phyloP scores from a whole-genome alignment of 1,140 invertebrate species.

The Cepaea nemoralis region DNA sequence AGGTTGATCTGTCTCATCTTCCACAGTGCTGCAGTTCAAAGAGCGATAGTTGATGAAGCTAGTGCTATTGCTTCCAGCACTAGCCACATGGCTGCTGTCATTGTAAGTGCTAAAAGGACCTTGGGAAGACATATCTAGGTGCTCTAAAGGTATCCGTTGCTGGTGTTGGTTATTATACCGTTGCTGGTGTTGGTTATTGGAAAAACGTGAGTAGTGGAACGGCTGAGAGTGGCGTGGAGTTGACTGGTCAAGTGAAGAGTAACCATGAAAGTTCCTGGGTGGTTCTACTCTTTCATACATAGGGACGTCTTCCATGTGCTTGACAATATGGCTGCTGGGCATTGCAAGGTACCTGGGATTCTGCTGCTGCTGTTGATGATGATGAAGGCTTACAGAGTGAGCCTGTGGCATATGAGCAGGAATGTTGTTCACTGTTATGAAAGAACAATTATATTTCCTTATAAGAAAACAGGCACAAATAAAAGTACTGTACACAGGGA shows the following conservation, averaged over 20 bases:
- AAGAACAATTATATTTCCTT: background rate
- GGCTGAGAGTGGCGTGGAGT: conserved; percentile 2
- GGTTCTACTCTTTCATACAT: conserved; percentile 62
- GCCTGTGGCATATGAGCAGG: conserved; percentile 10
- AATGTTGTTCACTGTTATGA: background rate
- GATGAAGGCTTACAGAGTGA: background rate
- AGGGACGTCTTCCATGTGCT: conserved; percentile 70
- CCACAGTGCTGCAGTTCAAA: background rate
- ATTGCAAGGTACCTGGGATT: conserved; percentile 15
- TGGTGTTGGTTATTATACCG: no score
- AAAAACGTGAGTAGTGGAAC: background rate
- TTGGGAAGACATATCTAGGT: conserved; percentile 21
- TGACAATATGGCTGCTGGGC: conserved; percentile 62
- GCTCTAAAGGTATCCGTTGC: no score
- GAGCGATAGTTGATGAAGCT: background rate
- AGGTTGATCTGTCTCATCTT: conserved; percentile 59
- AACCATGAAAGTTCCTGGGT: conserved; percentile 11
- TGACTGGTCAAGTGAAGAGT: conserved; percentile 17
- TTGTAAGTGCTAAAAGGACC: background rate
- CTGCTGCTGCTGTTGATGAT: no score
- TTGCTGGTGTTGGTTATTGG: conserved; percentile 24
- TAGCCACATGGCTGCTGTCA: background rate
- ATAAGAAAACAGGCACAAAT: no score
- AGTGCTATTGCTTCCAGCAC: background rate
- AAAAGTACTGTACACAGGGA: no score